A percentile compares a stretch with the other conserved stretches of the same genome.
These are phyloP conservation scores for Zoroaster sp. DNA, from an alignment of 53 echinoderm and acorn worm species.

Conservation along the genomic window DNA sequence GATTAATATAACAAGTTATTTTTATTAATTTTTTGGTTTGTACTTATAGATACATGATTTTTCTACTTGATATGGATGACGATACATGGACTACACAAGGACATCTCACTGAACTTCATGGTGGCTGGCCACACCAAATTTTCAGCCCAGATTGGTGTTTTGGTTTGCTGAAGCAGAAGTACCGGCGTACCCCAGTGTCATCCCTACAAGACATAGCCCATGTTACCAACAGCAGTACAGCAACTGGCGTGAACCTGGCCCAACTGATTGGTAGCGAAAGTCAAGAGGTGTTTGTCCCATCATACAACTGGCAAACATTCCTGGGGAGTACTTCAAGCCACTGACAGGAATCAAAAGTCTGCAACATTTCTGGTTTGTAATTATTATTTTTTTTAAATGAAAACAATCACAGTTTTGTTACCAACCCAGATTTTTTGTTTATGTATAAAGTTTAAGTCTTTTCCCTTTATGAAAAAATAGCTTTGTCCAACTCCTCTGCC, in stretches of 20 bases:
- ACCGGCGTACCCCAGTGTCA: not conserved
- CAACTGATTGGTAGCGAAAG: slow-evolving; percentile 50
- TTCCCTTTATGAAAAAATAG: no score
- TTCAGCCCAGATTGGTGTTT: slow-evolving; percentile 74
- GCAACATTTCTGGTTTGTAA: slow-evolving; percentile 60
- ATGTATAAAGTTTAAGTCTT: no score
- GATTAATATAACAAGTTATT: no score
- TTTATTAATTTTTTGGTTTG: no score
- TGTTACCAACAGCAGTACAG: not conserved
- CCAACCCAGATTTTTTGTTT: no score
- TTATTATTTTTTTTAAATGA: no score
- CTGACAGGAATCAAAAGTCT: slow-evolving; percentile 56
- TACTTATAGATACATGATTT: not conserved
- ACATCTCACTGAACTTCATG: slow-evolving; percentile 33
- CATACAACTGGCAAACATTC: slow-evolving; percentile 65
- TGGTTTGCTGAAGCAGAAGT: slow-evolving; percentile 58
- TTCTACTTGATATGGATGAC: slow-evolving; percentile 43
- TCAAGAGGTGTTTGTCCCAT: slow-evolving; percentile 17
- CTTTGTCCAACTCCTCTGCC: no score
- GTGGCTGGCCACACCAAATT: slow-evolving; percentile 64
- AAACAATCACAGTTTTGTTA: no score
- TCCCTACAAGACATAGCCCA: slow-evolving; percentile 31
- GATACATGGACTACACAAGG: not conserved
- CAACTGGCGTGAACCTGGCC: slow-evolving; percentile 46
- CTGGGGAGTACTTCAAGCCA: slow-evolving; percentile 44